Base-by-base conservation (phyloP, 2,797 vertebrate species). In the Euphonia xanthogaster region DNA sequence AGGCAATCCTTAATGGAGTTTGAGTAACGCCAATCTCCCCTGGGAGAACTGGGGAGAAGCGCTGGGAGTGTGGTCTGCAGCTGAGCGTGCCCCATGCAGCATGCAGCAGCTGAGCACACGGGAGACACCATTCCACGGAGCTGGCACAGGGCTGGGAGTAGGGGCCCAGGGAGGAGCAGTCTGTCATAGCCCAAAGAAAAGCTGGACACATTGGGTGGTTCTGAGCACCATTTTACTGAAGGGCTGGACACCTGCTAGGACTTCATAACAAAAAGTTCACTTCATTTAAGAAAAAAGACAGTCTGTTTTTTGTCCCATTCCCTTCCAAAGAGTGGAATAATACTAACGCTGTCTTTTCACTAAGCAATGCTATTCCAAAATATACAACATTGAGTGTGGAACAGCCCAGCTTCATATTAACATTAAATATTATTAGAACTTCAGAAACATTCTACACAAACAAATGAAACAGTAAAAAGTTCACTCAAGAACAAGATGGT, bases 171-270 rank as follows among this genome's bases (percentile, higher is more conserved):
- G 57, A 86, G 87, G 42, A 79, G 77, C 53, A 23, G 57, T 44
- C 61, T 72, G 50, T 42, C 13, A 3, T 20, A 63, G 44, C 24
- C 42, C 39, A 93, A 93, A 94, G 58, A 94, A 86, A 85, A 94
- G 47, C 54, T 28, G 50, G 83, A 97, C 79, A 89, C 89, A 5
- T 10, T 27, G 51, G 39, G 63, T 31, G 37, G 80, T 92, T 97
- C 81, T 91, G 94, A 97, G 97, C 97, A 97, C 97, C 97, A 95
- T 96, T 97, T 97, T 97, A 98, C 93, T 97, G 94, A 96, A 93
- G 86, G 92, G 94, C 75, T 93, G 97, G 94, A 91, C 92, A 73
- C 72, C 81, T 93, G 90, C 93, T 96, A 95, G 90, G 86, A 96
- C 72, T 96, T 92, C 23, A 62, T 95, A 97, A 96, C 90, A 93